Conservation (phyloP, 2,797 vertebrate species). For the Protonibea diacanthus region DNA sequence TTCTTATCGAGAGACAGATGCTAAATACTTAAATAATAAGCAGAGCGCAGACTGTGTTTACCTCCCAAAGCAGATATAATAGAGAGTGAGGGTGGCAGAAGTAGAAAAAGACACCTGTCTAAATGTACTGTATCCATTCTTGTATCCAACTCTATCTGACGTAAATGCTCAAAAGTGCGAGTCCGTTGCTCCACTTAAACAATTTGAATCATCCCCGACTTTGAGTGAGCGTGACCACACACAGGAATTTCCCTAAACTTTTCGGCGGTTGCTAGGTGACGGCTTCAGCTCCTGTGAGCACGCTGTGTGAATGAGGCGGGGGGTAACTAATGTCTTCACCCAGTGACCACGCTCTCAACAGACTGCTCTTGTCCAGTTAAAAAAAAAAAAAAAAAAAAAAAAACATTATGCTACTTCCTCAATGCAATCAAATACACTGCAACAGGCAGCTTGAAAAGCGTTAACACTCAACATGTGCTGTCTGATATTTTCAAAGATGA, state of each 20-base stretch:
- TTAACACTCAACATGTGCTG: conserved; percentile 72
- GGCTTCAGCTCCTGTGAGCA: conserved; percentile 69
- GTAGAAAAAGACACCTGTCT: conserved; percentile 27
- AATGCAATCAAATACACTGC: conserved; percentile 70
- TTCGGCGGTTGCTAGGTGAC: conserved; percentile 82
- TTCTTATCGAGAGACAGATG: conserved; percentile 67
- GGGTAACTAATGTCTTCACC: conserved; percentile 78
- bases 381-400: conserved; percentile 77
- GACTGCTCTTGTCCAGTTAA: conserved; percentile 76
- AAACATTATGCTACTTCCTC: conserved; percentile 78
- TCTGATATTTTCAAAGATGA: conserved; percentile 44
- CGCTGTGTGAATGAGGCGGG: conserved; percentile 73
- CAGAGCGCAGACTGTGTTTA: conserved; percentile 31
- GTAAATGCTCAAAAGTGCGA: conserved; percentile 10
- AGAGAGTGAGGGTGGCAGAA: conserved; percentile 26
- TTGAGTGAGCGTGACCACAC: conserved; percentile 66
- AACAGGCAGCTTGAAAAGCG: conserved; percentile 58
- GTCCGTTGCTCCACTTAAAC: conserved; percentile 39
- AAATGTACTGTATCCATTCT: conserved; percentile 17
- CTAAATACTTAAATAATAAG: conserved; percentile 64
- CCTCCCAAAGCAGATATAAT: conserved; percentile 32
- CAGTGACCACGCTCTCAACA: conserved; percentile 78
- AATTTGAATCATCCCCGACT: conserved; percentile 54
- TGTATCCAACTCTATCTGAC: conserved; percentile 37
- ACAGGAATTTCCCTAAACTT: conserved; percentile 76